Evolutionary conservation across 2,797 vertebrate genomes (phyloP).

Genomic region (Prionace glauca): DNA sequence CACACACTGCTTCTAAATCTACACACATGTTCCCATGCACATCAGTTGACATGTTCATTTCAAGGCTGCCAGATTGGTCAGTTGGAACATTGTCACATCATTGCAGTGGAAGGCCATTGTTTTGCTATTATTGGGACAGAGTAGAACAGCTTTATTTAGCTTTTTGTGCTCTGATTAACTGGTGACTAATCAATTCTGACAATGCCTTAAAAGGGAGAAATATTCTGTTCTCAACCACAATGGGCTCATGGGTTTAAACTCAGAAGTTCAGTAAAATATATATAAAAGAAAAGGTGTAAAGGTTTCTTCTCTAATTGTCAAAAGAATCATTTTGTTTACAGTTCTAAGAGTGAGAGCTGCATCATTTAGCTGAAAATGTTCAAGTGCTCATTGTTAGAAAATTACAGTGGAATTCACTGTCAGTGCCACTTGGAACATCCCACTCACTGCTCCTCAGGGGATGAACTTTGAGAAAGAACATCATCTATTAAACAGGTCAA

Average conservation of each 20-base stretch:
- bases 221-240: background rate
- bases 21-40: too few species aligned
- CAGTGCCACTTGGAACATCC: background rate
- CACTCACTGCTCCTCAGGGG: background rate
- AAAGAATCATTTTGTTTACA: background rate
- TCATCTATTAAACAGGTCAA: background rate
- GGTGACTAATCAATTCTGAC: background rate
- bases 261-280: background rate
- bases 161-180: background rate
- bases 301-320: background rate
- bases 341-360: background rate
- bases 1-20: background rate
- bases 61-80: background rate
- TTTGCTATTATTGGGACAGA: background rate
- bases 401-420: background rate
- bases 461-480: background rate
- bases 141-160: background rate
- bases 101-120: background rate
- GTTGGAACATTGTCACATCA: background rate
- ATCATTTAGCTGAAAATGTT: background rate
- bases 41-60: background rate
- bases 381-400: background rate
- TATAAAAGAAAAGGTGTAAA: background rate
- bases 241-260: background rate
- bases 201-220: background rate